Evolutionary conservation across 2,888 invertebrate species (phyloP).

Genomic region (Agrochola litura): DNA sequence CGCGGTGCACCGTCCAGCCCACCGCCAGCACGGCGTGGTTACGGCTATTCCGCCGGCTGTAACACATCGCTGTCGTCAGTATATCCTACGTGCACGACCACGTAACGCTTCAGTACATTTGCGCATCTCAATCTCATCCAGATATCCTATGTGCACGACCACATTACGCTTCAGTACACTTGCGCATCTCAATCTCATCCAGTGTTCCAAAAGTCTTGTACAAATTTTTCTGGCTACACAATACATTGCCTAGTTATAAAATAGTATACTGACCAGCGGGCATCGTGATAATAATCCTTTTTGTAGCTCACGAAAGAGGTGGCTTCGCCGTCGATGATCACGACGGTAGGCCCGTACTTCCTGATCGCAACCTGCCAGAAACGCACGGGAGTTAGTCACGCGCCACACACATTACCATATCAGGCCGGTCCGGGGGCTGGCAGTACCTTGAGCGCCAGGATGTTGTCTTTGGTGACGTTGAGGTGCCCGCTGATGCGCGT

Average conservation of each 20-base stretch:
- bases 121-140: not conserved
- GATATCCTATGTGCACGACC: no score
- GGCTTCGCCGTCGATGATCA: slow-evolving; percentile 77
- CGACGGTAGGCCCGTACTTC: slow-evolving; percentile 81
- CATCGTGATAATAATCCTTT: slow-evolving; percentile 79
- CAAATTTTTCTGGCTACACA: not conserved
- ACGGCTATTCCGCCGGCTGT: slow-evolving; percentile 71
- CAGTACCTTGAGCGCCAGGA: slow-evolving; percentile 82
- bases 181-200: not conserved
- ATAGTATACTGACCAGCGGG: slow-evolving; percentile 76
- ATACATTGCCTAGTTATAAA: not conserved
- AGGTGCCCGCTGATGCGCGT: slow-evolving; percentile 82
- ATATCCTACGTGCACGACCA: not conserved
- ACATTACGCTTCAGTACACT: no score
- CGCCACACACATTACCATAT: no score
- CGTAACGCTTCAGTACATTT: not conserved
- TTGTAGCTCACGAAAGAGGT: slow-evolving; percentile 77
- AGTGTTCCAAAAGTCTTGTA: not conserved
- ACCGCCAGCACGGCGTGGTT: slow-evolving; percentile 85
- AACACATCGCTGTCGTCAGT: slow-evolving; percentile 32
- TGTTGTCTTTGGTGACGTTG: slow-evolving; percentile 80
- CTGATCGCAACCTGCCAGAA: slow-evolving; percentile 79
- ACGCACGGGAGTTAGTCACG: slow-evolving; percentile 1
- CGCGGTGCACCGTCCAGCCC: slow-evolving; percentile 79
- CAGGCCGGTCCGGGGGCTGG: not conserved